Percentiles rank a stretch among this genome's conserved stretches.
Conservation (phyloP, 2,113 vertebrate species). For the Chaetura pelagica region DNA sequence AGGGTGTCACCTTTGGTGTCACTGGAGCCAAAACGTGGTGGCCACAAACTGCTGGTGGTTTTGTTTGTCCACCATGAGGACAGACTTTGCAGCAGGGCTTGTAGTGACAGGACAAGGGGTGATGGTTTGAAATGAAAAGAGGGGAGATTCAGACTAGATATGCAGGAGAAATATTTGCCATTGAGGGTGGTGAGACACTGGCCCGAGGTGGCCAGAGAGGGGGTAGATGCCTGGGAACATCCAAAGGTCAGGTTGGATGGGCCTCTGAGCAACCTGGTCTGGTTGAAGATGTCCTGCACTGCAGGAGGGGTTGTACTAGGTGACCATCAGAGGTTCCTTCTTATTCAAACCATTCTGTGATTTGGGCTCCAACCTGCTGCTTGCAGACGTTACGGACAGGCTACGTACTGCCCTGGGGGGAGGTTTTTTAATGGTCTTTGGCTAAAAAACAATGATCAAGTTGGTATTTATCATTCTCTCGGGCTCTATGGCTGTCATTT, state of each 20-base stretch:
- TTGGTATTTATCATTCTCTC: background rate
- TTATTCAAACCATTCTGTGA: background rate
- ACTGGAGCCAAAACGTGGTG: background rate
- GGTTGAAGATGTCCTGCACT: rapidly evolving
- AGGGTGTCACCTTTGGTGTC: too few species aligned
- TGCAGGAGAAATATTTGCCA: too few species aligned
- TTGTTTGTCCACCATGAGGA: background rate
- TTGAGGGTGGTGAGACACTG: too few species aligned
- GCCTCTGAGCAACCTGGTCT: background rate
- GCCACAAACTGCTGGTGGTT: background rate
- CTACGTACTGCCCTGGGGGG: background rate
- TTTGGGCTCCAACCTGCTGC: background rate
- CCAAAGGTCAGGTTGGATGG: rapidly evolving
- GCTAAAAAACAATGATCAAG: background rate
- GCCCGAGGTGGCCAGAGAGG: too few species aligned
- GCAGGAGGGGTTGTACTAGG: too few species aligned
- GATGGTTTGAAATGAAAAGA: too few species aligned
- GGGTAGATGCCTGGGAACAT: background rate
- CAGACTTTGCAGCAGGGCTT: too few species aligned
- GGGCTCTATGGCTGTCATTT: background rate
- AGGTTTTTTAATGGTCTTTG: background rate
- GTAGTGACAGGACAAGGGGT: too few species aligned
- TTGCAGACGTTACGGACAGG: background rate
- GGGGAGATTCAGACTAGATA: too few species aligned
- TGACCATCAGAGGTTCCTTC: background rate